Evolutionary conservation across 2,888 invertebrate species (phyloP).

Genomic region (Agrochola litura): DNA sequence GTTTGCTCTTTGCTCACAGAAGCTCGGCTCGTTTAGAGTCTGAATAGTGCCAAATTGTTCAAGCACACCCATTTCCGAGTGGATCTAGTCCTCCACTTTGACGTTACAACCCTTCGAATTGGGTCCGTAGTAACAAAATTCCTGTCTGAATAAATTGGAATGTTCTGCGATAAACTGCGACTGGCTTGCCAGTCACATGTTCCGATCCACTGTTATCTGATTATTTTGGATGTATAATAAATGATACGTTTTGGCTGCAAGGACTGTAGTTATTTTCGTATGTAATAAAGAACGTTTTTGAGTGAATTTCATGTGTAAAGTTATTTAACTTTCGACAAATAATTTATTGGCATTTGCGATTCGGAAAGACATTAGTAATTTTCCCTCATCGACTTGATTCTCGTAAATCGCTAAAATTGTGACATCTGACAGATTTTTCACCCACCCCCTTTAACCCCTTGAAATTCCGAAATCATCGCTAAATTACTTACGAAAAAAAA

Average conservation of each 20-base stretch:
- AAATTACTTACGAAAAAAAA: too few species aligned
- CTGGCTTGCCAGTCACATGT: conserved; percentile 13
- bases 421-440: not conserved
- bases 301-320: not conserved
- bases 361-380: not conserved
- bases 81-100: not conserved
- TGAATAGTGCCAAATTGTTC: conserved; percentile 5
- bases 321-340: not conserved
- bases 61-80: not conserved
- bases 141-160: conserved; percentile 5
- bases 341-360: not conserved
- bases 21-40: not conserved
- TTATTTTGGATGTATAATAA: conserved; percentile 10
- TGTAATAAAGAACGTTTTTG: not conserved
- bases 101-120: conserved; percentile 8
- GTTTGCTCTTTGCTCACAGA: not conserved
- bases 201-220: conserved; percentile 18
- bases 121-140: conserved; percentile 1
- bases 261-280: not conserved
- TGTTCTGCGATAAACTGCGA: conserved; percentile 13
- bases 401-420: not conserved
- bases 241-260: conserved; percentile 9
- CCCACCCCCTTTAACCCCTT: not conserved
- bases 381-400: not conserved
- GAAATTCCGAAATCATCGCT: not conserved